Percentiles rank a stretch among this genome's conserved stretches.
phyloP scores from a whole-genome alignment of 2,113 vertebrate genomes.

The Lagopus leucura region DNA sequence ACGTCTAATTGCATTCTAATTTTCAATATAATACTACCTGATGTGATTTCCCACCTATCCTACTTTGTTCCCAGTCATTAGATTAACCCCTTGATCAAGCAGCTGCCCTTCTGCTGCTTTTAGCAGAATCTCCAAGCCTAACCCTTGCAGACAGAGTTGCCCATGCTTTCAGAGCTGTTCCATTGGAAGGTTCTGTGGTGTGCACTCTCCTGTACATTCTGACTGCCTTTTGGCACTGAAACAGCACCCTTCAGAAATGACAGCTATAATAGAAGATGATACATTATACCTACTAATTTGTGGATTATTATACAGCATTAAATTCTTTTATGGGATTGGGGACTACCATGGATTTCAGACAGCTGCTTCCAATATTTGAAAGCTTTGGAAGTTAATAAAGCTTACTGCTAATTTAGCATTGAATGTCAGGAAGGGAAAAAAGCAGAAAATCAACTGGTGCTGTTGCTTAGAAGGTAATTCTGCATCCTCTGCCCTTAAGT shows the following conservation, averaged over 20 bases:
- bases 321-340: neutral
- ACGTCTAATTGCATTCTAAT: neutral
- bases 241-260: neutral
- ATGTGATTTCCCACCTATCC: neutral
- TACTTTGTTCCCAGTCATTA: neutral
- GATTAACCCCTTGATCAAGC: neutral
- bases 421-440: neutral
- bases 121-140: neutral
- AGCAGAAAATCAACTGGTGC: neutral
- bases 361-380: neutral
- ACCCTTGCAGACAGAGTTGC: neutral
- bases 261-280: neutral
- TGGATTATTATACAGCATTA: slow-evolving; percentile 23
- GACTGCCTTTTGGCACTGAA: neutral
- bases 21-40: neutral
- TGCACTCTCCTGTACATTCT: neutral
- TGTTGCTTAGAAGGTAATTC: neutral
- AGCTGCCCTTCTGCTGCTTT: neutral
- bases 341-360: neutral
- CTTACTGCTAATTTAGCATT: neutral
- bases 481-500: neutral
- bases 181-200: neutral
- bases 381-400: neutral
- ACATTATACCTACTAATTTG: slow-evolving; percentile 12
- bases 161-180: neutral